Base-by-base conservation (phyloP, 1,140 invertebrate genomes). In the Thaumatotibia leucotreta region DNA sequence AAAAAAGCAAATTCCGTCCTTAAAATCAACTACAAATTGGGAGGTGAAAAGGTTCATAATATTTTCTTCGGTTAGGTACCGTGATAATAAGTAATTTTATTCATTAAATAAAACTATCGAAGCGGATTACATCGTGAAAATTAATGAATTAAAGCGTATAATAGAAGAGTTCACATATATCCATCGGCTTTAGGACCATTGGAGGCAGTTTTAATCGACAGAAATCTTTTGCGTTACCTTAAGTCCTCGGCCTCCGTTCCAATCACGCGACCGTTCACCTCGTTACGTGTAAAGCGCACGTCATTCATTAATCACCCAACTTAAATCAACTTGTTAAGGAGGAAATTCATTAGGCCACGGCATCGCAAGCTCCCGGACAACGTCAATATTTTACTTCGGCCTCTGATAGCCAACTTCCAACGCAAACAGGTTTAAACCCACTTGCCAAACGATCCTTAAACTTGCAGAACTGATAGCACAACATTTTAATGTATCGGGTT, bases 341-440 rank as follows among this genome's bases (percentile, higher is more conserved):
- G 65, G 70, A 76, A 79, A 79, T 75, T 75, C 75, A 82, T 82
- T 76, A 82, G 75, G 70, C 70, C 75, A 61, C 39, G 45, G 69
- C 71, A 75, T 73, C 73, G 66, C 35, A 27, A 74, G 76, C 69
- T 76, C 67, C 67, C 67, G 61, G 65, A 66, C 74, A 75, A 75
- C 65, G 73, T 75, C 71, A 79, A 79, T 79, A 78, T 77, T 79
- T 70, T 74, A 72, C 70, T 72, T 71, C 10, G 66, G 61, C 17
- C 62, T 52, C 64, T 62, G 65, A 58, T 63, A 65, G 67, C 70
- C 39, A 66, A 66, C 61, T 69, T 64, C 22, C 10, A 58, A 63
- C 63, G 50, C 29, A 68, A 70, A 70, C 68, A 69, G 45, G 39
- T 62, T 65, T 64, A 39, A 62, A 45, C 65, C 24, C 58, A 58